These are phyloP conservation scores for Aptenodytes patagonicus DNA, from an alignment of 2,113 vertebrate species.

Conservation along the genomic window DNA sequence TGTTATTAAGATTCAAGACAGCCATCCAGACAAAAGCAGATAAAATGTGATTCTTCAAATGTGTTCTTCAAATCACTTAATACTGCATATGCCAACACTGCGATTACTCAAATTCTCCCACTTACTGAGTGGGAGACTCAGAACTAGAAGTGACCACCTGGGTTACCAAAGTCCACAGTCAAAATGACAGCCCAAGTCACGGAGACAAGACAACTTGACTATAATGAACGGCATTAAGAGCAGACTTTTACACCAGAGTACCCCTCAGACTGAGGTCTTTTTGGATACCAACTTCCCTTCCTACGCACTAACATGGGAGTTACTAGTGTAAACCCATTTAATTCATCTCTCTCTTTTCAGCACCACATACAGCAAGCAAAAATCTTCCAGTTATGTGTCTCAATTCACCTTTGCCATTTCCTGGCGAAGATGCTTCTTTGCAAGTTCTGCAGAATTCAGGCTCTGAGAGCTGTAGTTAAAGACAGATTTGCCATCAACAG, in stretches of 20 bases:
- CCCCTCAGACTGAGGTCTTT: neutral
- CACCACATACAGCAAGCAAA: neutral
- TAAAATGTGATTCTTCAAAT: neutral
- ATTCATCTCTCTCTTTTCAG: neutral
- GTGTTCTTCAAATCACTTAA: neutral
- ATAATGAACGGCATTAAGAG: neutral
- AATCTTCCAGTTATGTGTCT: neutral
- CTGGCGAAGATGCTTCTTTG: slow-evolving; percentile 59
- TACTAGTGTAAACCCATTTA: neutral
- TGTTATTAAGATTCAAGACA: neutral
- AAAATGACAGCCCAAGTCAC: neutral
- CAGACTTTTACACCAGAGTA: neutral
- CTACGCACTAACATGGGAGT: neutral
- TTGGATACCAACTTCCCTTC: neutral
- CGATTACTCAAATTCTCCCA: neutral
- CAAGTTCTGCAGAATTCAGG: slow-evolving; percentile 69
- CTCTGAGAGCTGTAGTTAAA: slow-evolving; percentile 81
- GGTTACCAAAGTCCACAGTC: neutral
- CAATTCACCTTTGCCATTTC: slow-evolving; percentile 75
- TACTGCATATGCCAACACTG: neutral
- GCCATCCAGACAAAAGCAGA: neutral
- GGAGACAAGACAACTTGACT: neutral
- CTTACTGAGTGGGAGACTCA: neutral
- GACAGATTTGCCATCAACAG: neutral
- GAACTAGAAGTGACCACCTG: neutral